Conservation (phyloP, 2,113 vertebrate species). For the Misgurnus anguillicaudatus region DNA sequence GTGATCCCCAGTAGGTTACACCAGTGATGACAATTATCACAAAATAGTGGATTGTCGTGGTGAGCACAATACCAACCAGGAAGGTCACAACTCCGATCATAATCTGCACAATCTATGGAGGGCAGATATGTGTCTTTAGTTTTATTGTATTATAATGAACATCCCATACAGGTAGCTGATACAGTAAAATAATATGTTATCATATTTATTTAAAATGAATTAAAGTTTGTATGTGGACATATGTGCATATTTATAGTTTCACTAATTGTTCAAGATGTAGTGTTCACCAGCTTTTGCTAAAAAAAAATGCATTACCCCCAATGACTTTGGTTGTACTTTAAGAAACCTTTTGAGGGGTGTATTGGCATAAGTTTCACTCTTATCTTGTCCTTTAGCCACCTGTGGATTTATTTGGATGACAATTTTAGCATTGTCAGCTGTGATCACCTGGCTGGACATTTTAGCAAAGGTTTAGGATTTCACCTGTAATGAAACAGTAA, state of each 20-base stretch:
- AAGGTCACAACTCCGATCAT: conserved; percentile 17
- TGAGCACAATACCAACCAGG: conserved; percentile 5
- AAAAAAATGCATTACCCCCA: conserved; percentile 42
- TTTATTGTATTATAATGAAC: no score
- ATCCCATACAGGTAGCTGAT: no score
- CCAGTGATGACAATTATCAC: neutral
- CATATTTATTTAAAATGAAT: neutral
- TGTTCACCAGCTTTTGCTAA: neutral
- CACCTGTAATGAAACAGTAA: neutral
- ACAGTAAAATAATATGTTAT: no score
- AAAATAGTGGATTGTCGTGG: fast-evolving
- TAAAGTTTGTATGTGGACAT: neutral
- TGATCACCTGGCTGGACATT: conserved; percentile 7
- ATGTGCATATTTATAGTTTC: neutral
- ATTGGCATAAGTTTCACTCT: neutral
- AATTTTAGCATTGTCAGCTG: neutral
- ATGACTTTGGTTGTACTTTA: conserved; percentile 31
- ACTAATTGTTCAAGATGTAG: no score
- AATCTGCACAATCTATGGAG: conserved; percentile 46
- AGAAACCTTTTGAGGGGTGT: conserved; percentile 1
- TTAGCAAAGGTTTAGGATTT: neutral
- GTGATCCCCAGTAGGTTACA: neutral
- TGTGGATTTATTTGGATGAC: conserved; percentile 18
- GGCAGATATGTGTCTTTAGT: no score
- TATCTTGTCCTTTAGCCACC: neutral